These are phyloP conservation scores for Reticulitermes lucifugus DNA, from an alignment of 2,888 invertebrate genomes.

Conservation along the genomic window DNA sequence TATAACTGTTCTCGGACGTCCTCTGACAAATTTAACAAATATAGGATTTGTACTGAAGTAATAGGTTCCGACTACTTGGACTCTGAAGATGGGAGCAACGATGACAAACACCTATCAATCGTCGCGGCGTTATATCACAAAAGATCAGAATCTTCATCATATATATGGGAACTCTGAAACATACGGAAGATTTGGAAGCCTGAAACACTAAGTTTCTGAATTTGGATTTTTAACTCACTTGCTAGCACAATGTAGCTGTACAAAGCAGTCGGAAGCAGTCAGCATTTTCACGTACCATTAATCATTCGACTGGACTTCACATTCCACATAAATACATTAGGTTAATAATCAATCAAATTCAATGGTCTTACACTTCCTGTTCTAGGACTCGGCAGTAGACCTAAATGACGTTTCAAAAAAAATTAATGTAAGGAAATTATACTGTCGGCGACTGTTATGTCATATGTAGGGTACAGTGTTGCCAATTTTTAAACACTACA, in stretches of 20 bases:
- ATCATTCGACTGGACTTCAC: neutral
- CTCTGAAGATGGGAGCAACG: no score
- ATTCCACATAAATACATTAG: neutral
- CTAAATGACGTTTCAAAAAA: neutral
- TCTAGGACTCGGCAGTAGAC: neutral
- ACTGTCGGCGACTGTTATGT: no score
- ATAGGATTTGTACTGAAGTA: no score
- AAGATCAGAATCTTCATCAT: neutral
- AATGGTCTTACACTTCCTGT: slow-evolving; percentile 5
- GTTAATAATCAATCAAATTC: neutral
- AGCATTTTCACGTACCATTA: neutral
- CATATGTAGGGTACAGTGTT: no score
- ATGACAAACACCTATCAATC: no score
- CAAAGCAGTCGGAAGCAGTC: neutral
- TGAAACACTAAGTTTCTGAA: neutral
- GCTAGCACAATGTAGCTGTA: neutral
- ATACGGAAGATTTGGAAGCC: neutral
- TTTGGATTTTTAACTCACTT: neutral
- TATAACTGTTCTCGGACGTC: no score
- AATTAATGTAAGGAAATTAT: no score
- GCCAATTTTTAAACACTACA: no score
- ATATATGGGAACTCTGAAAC: neutral
- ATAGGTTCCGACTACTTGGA: no score
- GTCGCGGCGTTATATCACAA: no score
- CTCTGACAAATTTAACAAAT: no score